Percentiles rank a stretch among this genome's conserved stretches.
Conservation (phyloP, 2,113 vertebrate species). For the Toxostoma redivivum region DNA sequence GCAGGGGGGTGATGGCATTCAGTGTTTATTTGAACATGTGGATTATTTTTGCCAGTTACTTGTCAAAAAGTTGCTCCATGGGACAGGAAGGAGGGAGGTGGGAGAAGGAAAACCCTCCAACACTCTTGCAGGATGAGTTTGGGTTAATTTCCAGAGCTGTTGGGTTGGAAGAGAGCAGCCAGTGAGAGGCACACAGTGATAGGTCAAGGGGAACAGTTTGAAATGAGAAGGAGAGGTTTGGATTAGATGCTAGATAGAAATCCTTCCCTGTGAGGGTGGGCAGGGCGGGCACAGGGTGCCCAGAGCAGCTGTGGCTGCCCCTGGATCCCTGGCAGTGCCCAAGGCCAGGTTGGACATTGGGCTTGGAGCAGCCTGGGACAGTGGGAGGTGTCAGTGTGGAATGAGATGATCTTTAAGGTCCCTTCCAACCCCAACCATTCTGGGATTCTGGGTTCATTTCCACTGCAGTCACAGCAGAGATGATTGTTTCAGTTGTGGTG, state of each 20-base stretch:
- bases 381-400: not conserved
- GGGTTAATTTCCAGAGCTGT: not conserved
- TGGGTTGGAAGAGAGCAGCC: not conserved
- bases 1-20: not conserved
- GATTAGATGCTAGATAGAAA: not conserved
- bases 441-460: not conserved
- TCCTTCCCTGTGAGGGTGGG: not conserved
- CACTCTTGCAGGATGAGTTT: not conserved
- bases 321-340: not conserved
- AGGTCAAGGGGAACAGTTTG: not conserved
- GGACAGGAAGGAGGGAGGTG: not conserved
- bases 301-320: not conserved
- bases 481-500: not conserved
- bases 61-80: not conserved
- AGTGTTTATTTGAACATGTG: rapidly evolving
- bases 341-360: rapidly evolving
- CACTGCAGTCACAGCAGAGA: not conserved
- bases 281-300: not conserved
- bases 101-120: not conserved
- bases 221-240: not conserved
- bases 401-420: not conserved
- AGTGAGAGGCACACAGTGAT: too few species aligned
- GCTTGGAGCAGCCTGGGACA: not conserved
- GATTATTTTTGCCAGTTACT: not conserved
- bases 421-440: not conserved